These are phyloP conservation scores for Eulemur mongoz DNA, from an alignment of 2,797 vertebrate genomes.

Conservation along the genomic window DNA sequence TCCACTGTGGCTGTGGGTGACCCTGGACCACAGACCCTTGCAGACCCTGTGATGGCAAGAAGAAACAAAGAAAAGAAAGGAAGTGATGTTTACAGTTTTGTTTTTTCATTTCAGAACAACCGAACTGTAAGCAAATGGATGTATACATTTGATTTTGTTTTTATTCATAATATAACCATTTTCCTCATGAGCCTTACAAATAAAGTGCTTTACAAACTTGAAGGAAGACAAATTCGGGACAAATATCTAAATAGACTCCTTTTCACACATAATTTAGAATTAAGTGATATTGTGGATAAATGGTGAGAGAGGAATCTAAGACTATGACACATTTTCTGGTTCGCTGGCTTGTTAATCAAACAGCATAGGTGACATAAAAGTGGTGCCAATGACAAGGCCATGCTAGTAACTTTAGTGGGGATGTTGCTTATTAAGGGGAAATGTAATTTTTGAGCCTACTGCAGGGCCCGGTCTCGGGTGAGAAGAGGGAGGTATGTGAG, in stretches of 20 bases:
- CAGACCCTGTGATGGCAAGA: background rate
- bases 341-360: background rate
- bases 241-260: background rate
- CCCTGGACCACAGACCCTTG: background rate
- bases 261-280: conserved; percentile 29
- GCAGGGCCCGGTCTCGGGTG: background rate
- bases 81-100: background rate
- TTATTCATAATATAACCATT: background rate
- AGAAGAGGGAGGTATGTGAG: background rate
- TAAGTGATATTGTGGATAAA: background rate
- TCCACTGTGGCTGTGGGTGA: background rate
- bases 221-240: background rate
- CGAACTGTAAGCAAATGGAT: background rate
- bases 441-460: too few species aligned
- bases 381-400: background rate
- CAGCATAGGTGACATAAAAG: background rate
- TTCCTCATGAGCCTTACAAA: background rate
- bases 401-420: background rate
- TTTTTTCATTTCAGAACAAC: background rate
- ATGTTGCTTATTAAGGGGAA: background rate
- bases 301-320: background rate
- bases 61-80: background rate
- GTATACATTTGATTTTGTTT: background rate
- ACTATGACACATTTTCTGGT: background rate
- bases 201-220: background rate